These are phyloP conservation scores for Drosophila bocki DNA, from an alignment of 1,140 invertebrate genomes.

Conservation along the genomic window DNA sequence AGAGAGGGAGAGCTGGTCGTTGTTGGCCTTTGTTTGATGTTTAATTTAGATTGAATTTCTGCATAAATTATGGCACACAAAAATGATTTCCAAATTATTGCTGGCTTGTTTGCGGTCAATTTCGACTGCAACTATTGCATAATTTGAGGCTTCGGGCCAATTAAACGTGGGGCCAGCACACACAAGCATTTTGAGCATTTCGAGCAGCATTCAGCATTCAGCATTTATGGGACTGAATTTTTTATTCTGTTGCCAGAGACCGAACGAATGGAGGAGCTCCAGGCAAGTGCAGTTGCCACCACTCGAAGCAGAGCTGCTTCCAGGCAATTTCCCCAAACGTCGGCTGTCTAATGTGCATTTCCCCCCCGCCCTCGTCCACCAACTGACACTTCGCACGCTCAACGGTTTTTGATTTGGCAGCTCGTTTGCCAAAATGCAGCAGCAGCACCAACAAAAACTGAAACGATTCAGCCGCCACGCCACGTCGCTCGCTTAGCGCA, in stretches of 20 bases:
- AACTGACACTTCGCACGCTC: conserved; percentile 65
- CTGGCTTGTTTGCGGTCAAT: conserved; percentile 63
- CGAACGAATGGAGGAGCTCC: not conserved
- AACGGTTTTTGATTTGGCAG: conserved; percentile 74
- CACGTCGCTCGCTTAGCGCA: conserved; percentile 48
- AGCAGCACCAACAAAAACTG: conserved; percentile 19
- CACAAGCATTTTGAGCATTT: conserved; percentile 11
- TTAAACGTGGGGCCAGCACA: conserved; percentile 21
- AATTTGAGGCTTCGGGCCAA: conserved; percentile 42
- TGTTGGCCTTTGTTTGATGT: conserved; percentile 49
- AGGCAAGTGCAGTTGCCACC: conserved; percentile 9
- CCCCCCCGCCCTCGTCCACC: conserved; percentile 8
- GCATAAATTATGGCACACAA: conserved; percentile 58
- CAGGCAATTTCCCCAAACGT: conserved; percentile 47
- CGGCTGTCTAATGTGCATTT: conserved; percentile 52
- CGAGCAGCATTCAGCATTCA: conserved; percentile 7
- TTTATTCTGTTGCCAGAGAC: conserved; percentile 1
- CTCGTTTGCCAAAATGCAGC: conserved; percentile 67
- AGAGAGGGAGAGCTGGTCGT: not conserved
- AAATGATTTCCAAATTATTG: conserved; percentile 65
- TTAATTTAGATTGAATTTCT: conserved; percentile 75
- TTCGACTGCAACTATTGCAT: conserved; percentile 47
- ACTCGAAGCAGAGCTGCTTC: conserved; percentile 13
- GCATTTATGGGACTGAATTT: conserved; percentile 26
- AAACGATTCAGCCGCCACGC: conserved; percentile 37